Percentiles rank a stretch among this genome's conserved stretches.
Conservation (phyloP, 2,113 vertebrate species). For the Mus spicilegus region DNA sequence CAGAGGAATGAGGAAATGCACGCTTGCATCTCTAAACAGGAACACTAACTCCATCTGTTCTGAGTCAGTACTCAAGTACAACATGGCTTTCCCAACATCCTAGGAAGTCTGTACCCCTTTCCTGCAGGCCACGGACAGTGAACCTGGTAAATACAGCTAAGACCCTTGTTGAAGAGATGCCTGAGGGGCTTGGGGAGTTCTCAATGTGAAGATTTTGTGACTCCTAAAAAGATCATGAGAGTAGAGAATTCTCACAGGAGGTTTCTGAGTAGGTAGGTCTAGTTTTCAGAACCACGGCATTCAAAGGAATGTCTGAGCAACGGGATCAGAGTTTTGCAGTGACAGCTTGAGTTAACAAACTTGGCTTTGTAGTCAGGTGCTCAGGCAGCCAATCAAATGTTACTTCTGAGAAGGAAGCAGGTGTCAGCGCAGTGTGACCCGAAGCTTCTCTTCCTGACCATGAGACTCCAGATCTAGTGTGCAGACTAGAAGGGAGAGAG, state of each 20-base stretch:
- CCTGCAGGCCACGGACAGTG: neutral
- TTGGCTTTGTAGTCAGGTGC: neutral
- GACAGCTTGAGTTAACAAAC: neutral
- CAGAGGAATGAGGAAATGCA: constrained; percentile 42
- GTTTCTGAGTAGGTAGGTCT: neutral
- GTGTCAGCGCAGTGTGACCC: neutral
- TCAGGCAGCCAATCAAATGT: neutral
- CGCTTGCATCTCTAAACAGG: constrained; percentile 4
- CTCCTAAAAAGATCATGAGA: constrained; percentile 5
- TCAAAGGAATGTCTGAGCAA: neutral
- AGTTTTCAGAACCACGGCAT: neutral
- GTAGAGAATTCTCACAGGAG: neutral
- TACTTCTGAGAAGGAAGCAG: constrained; percentile 11
- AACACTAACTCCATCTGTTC: neutral
- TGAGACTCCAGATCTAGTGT: neutral
- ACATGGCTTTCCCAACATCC: neutral
- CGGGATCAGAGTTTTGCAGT: neutral
- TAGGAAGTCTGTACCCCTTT: neutral
- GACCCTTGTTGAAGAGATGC: constrained; percentile 9
- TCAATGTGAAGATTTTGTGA: constrained; percentile 24
- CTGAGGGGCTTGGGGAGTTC: neutral
- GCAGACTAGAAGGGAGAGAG: constrained; percentile 10
- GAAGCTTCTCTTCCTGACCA: neutral
- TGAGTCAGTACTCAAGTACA: neutral
- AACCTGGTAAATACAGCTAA: neutral